Percentiles rank a stretch among this genome's conserved stretches.
These are phyloP conservation scores for Actenoides hombroni DNA, from an alignment of 2,113 vertebrate species.

Conservation along the genomic window DNA sequence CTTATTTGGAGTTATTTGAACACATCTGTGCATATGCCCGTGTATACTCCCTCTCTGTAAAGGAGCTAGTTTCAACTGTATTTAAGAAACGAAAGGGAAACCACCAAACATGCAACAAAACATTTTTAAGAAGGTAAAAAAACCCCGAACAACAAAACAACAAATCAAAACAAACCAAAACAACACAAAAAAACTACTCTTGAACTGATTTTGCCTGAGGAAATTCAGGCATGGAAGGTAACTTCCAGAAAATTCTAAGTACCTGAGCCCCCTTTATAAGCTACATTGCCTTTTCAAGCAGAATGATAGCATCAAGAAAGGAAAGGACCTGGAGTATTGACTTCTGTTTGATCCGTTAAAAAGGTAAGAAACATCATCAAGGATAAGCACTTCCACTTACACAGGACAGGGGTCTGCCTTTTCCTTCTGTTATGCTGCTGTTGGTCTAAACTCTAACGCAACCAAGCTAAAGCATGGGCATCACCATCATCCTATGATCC, in stretches of 20 bases:
- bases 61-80: background rate
- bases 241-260: background rate
- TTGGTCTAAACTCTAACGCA: background rate
- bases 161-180: background rate
- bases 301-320: background rate
- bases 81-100: background rate
- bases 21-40: accelerated
- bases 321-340: background rate
- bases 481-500: background rate
- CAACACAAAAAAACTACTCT: background rate
- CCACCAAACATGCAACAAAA: background rate
- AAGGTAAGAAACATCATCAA: background rate
- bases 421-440: background rate
- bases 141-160: too few relatives aligned
- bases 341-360: background rate
- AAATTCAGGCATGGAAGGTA: background rate
- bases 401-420: background rate
- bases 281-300: background rate
- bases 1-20: background rate
- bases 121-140: background rate
- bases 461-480: background rate
- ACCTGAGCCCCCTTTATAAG: background rate
- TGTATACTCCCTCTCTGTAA: background rate
- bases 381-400: background rate
- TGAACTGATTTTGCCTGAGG: background rate